A percentile compares a stretch with the other conserved stretches of the same genome.
Conservation (phyloP, 2,888 invertebrate genomes). For the Gerosis bhagava region DNA sequence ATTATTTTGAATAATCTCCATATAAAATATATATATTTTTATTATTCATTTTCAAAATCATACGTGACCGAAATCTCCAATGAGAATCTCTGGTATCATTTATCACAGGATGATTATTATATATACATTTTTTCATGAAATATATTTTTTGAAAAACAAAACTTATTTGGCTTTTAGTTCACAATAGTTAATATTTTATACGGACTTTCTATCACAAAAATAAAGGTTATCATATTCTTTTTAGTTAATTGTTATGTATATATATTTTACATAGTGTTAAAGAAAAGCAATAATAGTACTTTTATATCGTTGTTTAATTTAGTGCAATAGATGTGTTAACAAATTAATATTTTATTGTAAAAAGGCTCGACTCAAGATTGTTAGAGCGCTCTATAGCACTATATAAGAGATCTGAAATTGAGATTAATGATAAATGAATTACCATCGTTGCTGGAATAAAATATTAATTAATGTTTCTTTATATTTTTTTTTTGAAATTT, state of each 20-base stretch:
- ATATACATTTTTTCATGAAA: slow-evolving; percentile 25
- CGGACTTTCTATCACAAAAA: not conserved
- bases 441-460: slow-evolving; percentile 48
- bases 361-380: slow-evolving; percentile 46
- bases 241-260: slow-evolving; percentile 48
- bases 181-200: not conserved
- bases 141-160: slow-evolving; percentile 8
- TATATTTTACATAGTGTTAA: slow-evolving; percentile 54
- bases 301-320: slow-evolving; percentile 54
- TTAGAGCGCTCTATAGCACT: slow-evolving; percentile 37
- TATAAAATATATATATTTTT: no score
- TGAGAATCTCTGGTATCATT: slow-evolving; percentile 61
- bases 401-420: slow-evolving; percentile 76
- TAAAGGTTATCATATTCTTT: slow-evolving; percentile 26
- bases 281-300: slow-evolving; percentile 63
- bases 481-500: slow-evolving; percentile 21
- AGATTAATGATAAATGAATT: slow-evolving; percentile 67
- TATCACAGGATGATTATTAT: slow-evolving; percentile 40
- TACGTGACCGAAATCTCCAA: slow-evolving; percentile 65
- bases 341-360: slow-evolving; percentile 66
- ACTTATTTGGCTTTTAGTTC: not conserved
- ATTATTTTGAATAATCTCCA: slow-evolving; percentile 38
- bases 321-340: slow-evolving; percentile 79
- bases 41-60: no score
- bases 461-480: slow-evolving; percentile 41